A percentile compares a stretch with the other conserved stretches of the same genome.
phyloP scores from a whole-genome alignment of 2,113 vertebrate species.

The Xerus inauris region DNA sequence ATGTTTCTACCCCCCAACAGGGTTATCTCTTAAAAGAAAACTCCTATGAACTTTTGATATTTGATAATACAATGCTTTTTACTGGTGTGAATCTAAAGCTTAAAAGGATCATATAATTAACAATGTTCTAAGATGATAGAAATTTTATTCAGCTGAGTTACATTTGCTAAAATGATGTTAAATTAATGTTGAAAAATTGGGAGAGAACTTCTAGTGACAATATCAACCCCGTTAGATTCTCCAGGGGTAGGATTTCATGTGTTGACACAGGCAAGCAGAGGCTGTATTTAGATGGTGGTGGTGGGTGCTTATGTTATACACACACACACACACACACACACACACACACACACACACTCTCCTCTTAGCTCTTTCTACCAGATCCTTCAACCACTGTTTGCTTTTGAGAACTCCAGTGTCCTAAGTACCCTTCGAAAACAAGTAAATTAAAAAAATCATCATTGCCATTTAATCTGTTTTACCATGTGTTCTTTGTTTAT shows the following conservation, averaged over 20 bases:
- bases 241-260: background rate
- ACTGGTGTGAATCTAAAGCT: constrained; percentile 1
- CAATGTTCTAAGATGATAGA: background rate
- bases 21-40: background rate
- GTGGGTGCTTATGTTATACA: background rate
- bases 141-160: background rate
- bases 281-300: background rate
- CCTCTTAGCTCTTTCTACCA: background rate
- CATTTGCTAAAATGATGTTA: background rate
- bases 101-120: background rate
- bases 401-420: background rate
- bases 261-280: background rate
- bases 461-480: background rate
- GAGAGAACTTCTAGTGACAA: background rate
- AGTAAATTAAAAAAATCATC: background rate
- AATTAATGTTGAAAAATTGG: background rate
- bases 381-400: background rate
- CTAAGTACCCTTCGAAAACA: background rate
- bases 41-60: background rate
- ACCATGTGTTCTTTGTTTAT: background rate
- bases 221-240: background rate
- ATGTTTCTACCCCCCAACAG: background rate
- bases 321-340: background rate
- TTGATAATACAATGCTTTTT: background rate
- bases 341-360: background rate